phyloP scores from a whole-genome alignment of 2,888 invertebrate species.

The Lasioglossum vierecki region DNA sequence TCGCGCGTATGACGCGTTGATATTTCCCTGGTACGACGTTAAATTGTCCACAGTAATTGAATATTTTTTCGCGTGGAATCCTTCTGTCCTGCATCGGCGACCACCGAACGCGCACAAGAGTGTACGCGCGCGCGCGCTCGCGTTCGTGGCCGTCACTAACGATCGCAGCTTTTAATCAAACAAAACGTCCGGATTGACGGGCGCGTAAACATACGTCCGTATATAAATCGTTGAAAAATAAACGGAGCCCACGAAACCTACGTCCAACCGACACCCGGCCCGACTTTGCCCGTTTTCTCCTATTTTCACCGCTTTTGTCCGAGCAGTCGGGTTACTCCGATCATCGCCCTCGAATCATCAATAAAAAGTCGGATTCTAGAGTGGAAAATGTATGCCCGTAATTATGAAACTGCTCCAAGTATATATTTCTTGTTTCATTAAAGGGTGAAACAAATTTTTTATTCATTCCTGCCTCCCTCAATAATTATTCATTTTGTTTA shows the following conservation, averaged over 20 bases:
- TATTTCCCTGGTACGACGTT: conserved; percentile 15
- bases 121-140: not conserved
- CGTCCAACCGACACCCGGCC: not conserved
- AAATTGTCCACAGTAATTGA: conserved; percentile 43
- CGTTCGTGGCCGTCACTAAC: conserved; percentile 45
- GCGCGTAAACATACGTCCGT: conserved; percentile 53
- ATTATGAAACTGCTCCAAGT: too few species aligned
- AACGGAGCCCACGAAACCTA: conserved; percentile 50
- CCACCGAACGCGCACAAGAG: not conserved
- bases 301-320: conserved; percentile 7
- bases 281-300: not conserved
- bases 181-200: conserved; percentile 61
- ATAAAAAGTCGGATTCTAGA: not conserved
- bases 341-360: not conserved
- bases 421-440: too few species aligned
- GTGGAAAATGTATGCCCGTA: not conserved
- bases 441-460: too few species aligned
- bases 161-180: conserved; percentile 69
- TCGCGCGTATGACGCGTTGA: not conserved
- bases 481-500: too few species aligned
- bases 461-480: too few species aligned
- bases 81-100: conserved; percentile 31
- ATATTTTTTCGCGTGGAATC: conserved; percentile 54
- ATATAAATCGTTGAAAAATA: conserved; percentile 67
- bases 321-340: not conserved